phyloP scores from a whole-genome alignment of 2,888 invertebrate genomes.

The Apodemia zela region DNA sequence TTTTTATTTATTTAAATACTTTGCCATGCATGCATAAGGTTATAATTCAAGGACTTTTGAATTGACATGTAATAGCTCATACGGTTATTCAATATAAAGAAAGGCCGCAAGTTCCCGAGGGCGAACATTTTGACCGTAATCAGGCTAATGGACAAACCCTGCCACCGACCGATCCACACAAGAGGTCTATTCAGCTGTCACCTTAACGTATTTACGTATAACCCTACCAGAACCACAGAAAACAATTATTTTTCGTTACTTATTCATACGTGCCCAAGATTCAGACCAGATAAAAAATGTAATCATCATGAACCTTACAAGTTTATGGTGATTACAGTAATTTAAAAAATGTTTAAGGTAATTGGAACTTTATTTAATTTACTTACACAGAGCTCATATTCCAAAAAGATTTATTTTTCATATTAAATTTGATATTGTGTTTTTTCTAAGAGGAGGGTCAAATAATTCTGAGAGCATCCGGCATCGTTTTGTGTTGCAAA shows the following conservation, averaged over 20 bases:
- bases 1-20: background rate
- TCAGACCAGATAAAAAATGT: background rate
- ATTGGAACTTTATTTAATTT: too few relatives aligned
- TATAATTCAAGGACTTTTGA: conserved; percentile 29
- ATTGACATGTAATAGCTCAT: conserved; percentile 28
- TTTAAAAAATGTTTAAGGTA: background rate
- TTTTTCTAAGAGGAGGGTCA: too few relatives aligned
- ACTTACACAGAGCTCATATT: too few relatives aligned
- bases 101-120: conserved; percentile 44
- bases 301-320: background rate
- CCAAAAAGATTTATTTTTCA: too few relatives aligned
- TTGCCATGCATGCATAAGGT: conserved; percentile 20
- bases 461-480: too few relatives aligned
- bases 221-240: conserved; percentile 30
- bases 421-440: too few relatives aligned
- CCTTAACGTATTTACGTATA: conserved; percentile 40
- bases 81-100: conserved; percentile 30
- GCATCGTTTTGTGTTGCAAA: too few relatives aligned
- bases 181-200: conserved; percentile 57
- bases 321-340: background rate
- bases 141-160: conserved; percentile 72
- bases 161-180: conserved; percentile 54
- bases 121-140: conserved; percentile 71
- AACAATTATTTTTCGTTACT: conserved; percentile 26
- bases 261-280: background rate